Evolutionary conservation across 2,888 invertebrate species (phyloP).

Genomic region (Bombyx huttoni): DNA sequence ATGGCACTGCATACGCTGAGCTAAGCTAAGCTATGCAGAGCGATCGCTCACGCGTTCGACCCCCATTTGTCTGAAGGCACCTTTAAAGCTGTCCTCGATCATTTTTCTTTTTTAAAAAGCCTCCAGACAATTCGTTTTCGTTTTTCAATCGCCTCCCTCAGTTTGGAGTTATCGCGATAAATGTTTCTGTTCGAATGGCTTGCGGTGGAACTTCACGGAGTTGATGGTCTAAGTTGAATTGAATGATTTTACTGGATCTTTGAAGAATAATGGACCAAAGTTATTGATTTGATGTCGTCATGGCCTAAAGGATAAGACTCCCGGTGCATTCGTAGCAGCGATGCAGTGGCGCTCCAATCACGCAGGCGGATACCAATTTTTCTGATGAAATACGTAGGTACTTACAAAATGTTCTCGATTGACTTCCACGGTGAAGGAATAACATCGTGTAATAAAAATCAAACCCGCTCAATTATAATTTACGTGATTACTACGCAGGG

Average conservation of each 20-base stretch:
- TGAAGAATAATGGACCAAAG: not conserved
- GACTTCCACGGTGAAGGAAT: too few relatives aligned
- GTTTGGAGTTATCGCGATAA: slow-evolving; percentile 59
- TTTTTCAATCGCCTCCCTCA: slow-evolving; percentile 64
- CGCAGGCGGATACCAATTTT: too few relatives aligned
- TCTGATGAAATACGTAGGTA: too few relatives aligned
- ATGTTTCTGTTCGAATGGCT: slow-evolving; percentile 52
- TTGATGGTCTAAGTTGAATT: slow-evolving; percentile 9
- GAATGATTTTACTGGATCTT: not conserved
- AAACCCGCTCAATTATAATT: too few relatives aligned
- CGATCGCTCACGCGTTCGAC: slow-evolving; percentile 39
- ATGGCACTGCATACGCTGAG: not conserved
- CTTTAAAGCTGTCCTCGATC: slow-evolving; percentile 68
- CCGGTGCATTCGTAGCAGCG: too few relatives aligned
- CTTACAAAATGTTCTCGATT: too few relatives aligned
- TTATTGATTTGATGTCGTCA: not conserved
- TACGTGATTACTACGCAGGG: too few relatives aligned
- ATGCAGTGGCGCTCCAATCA: too few relatives aligned
- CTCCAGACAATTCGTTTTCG: slow-evolving; percentile 67
- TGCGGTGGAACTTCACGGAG: slow-evolving; percentile 18
- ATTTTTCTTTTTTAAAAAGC: slow-evolving; percentile 71
- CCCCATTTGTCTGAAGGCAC: slow-evolving; percentile 63
- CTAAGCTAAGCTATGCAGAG: slow-evolving; percentile 5
- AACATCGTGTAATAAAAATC: too few relatives aligned
- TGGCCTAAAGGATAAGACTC: too few relatives aligned